phyloP scores from a whole-genome alignment of 2,113 vertebrate species.

The Osmerus eperlanus region DNA sequence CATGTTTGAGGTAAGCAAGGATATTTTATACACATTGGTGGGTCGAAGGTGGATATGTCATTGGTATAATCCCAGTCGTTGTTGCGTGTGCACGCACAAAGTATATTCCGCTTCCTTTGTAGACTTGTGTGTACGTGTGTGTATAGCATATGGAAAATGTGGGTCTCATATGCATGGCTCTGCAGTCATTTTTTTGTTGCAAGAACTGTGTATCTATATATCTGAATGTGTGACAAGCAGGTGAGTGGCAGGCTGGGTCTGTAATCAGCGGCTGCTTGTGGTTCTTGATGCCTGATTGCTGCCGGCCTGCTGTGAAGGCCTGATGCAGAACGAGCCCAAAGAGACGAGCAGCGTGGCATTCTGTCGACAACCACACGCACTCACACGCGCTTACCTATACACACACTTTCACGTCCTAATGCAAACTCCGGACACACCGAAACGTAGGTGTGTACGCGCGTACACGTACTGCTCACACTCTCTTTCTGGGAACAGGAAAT shows the following conservation, averaged over 20 bases:
- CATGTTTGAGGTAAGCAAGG: too few species aligned
- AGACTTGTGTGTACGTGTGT: conserved; percentile 2
- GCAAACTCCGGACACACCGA: too few species aligned
- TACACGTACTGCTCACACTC: background rate
- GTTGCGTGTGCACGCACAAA: background rate
- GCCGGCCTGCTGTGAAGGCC: conserved; percentile 4
- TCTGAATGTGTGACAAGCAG: conserved; percentile 5
- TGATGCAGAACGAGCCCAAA: background rate
- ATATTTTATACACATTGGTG: too few species aligned
- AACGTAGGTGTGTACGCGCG: too few species aligned
- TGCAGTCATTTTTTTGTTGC: background rate
- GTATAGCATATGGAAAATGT: too few species aligned
- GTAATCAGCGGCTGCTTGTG: conserved; percentile 1
- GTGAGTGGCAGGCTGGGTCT: background rate
- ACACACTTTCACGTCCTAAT: background rate
- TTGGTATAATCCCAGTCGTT: background rate
- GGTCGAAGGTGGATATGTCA: background rate
- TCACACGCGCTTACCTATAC: conserved; percentile 6
- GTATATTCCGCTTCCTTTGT: background rate
- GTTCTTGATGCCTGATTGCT: conserved; percentile 5
- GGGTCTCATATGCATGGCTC: background rate
- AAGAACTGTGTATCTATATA: conserved; percentile 11
- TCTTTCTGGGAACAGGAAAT: background rate
- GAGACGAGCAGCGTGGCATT: background rate
- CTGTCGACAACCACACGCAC: conserved; percentile 1